A percentile compares a stretch with the other conserved stretches of the same genome.
These are phyloP conservation scores for Orius insidiosus DNA, from an alignment of 1,140 invertebrate genomes.

Conservation along the genomic window DNA sequence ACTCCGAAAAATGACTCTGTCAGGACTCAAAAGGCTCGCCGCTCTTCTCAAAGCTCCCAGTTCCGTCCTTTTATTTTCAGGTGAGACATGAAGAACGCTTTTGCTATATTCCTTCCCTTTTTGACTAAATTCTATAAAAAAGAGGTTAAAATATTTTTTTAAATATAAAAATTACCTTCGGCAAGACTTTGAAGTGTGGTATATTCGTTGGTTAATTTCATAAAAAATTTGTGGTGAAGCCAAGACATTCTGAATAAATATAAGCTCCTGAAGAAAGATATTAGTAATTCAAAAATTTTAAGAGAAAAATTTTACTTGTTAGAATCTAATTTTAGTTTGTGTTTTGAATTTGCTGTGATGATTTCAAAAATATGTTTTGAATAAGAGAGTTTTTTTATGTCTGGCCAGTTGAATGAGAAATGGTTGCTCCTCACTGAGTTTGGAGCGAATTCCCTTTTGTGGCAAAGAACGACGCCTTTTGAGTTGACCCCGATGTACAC, in stretches of 20 bases:
- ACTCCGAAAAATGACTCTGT: conserved; percentile 19
- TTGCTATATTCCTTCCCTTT: conserved; percentile 17
- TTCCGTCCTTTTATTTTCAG: conserved; percentile 10
- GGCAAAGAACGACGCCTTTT: conserved; percentile 18
- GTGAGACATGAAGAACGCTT: conserved; percentile 18
- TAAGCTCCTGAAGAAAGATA: conserved; percentile 39
- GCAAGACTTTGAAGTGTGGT: conserved; percentile 47
- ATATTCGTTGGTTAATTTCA: conserved; percentile 48
- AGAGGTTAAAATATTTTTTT: conserved; percentile 1
- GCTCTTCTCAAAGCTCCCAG: conserved; percentile 15
- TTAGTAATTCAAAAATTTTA: too few species aligned
- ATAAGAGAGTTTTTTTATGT: conserved; percentile 55
- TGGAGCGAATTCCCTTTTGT: conserved; percentile 15
- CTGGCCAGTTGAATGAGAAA: conserved; percentile 38
- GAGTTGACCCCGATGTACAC: conserved; percentile 19
- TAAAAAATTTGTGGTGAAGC: conserved; percentile 55
- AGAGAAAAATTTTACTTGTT: conserved; percentile 36
- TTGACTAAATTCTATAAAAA: conserved; percentile 29
- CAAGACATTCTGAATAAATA: conserved; percentile 56
- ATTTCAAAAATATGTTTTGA: conserved; percentile 51
- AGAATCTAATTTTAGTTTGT: conserved; percentile 52
- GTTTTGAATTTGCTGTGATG: conserved; percentile 43
- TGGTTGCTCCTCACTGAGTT: conserved; percentile 8
- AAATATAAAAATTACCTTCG: conserved; percentile 26
- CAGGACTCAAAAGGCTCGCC: conserved; percentile 16